phyloP scores from a whole-genome alignment of 1,140 invertebrate species.

The Cydia fagiglandana region DNA sequence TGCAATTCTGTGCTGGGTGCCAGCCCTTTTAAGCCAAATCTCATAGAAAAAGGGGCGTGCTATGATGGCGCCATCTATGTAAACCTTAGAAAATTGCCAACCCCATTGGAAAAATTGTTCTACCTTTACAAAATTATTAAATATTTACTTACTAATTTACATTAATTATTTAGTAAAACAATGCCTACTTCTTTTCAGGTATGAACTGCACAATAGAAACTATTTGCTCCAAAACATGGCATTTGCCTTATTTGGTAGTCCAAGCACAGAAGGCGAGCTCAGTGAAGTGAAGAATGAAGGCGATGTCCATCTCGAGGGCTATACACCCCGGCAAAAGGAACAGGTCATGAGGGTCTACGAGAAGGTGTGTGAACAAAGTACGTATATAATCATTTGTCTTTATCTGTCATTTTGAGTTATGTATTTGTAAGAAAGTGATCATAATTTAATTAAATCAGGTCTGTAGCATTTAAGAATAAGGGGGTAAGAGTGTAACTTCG shows the following conservation, averaged over 20 bases:
- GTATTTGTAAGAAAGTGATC: too few relatives aligned
- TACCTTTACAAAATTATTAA: conserved; percentile 36
- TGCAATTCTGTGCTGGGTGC: too few relatives aligned
- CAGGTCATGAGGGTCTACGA: conserved; percentile 64
- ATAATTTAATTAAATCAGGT: too few relatives aligned
- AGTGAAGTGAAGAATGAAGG: conserved; percentile 33
- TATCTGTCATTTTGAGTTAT: too few relatives aligned
- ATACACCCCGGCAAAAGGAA: conserved; percentile 62
- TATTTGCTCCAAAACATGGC: conserved; percentile 69
- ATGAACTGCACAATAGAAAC: conserved; percentile 62
- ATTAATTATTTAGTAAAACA: conserved; percentile 24
- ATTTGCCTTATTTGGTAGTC: conserved; percentile 68
- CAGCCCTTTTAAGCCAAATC: too few relatives aligned
- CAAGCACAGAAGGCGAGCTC: conserved; percentile 60
- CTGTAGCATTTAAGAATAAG: too few relatives aligned
- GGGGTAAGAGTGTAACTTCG: too few relatives aligned
- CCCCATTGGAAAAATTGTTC: too few relatives aligned
- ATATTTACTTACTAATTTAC: conserved; percentile 38
- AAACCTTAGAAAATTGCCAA: too few relatives aligned
- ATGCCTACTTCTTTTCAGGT: conserved; percentile 49
- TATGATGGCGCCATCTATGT: too few relatives aligned
- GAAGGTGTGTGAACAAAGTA: conserved; percentile 70
- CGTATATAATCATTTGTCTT: too few relatives aligned
- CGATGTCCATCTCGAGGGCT: conserved; percentile 59
- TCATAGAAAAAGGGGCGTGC: too few relatives aligned